Base-by-base conservation (phyloP, 2,797 vertebrate species). In the Siniperca obscura region DNA sequence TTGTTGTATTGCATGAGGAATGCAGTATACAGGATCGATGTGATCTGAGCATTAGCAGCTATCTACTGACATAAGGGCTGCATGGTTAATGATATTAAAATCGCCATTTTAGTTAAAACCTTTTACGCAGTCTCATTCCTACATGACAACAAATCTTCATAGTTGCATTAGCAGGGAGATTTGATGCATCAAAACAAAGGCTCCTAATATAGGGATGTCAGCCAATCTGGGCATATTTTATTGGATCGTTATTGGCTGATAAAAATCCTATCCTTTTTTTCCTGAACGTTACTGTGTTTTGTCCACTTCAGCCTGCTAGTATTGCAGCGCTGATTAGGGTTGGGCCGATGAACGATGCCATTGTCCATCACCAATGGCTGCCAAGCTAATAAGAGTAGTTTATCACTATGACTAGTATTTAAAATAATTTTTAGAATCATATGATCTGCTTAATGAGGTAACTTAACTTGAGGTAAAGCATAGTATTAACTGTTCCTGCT, bases 1-100 rank as follows among this genome's bases (percentile, higher is more conserved):
- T 40, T 84, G 40, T 38, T n/a, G 21, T 36, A 17, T 72, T 78
- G 27, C 25, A 68, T 72, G 52, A 46, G 17, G 50, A 74, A 77
- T 50, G 22, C 60, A 76, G 56, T 60, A 8, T 50, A 64, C n/a
- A 57, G 21, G 3, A 71, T 30, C 1, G 0, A 25, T 72, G 5
- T 30, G 38, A 70, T 44, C 5, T 25, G 16, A 78, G 30, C 22
- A 40, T 70, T 30, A 60, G n/a, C 48, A 65, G 55, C 50, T 38
- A 50, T 48, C 46, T 48, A n/a, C 48, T 78, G 36, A 48, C 55
- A 52, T 46, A 59, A 70, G 34, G 4, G 11, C 1, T 6, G 48
- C 27, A 69, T 68, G 38, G 34, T 69, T 55, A 53, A 61, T 85
- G 7, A 10, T 30, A 12, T 56, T 65, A 36, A 40, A 42, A 69